Evolutionary conservation across 1,140 invertebrate genomes (phyloP).

Genomic region (Drosophila nikananu): DNA sequence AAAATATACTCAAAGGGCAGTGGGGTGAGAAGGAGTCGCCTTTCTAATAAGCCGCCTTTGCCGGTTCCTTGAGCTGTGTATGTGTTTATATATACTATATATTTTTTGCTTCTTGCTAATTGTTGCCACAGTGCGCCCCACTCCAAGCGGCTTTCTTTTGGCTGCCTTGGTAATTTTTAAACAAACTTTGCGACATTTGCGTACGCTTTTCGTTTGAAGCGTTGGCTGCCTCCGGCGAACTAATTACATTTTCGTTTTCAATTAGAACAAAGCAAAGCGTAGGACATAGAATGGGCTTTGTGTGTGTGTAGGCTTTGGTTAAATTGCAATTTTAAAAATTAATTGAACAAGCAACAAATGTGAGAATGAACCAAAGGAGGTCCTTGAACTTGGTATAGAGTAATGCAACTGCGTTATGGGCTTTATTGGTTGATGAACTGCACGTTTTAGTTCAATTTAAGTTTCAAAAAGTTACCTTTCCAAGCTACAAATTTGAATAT

Average conservation of each 20-base stretch:
- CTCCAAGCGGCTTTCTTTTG: not conserved
- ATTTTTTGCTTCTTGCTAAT: conserved; percentile 35
- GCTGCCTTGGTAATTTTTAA: conserved; percentile 73
- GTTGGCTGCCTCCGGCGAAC: conserved; percentile 47
- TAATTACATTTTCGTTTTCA: conserved; percentile 75
- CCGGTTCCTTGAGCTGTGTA: conserved; percentile 49
- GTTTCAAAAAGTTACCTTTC: not conserved
- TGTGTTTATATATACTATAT: conserved; percentile 38
- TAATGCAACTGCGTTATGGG: not conserved
- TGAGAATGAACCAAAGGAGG: too few species aligned
- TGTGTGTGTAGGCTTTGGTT: not conserved
- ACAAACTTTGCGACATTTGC: conserved; percentile 71
- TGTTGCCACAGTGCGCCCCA: conserved; percentile 47
- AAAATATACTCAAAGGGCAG: conserved; percentile 31
- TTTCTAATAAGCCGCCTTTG: conserved; percentile 53
- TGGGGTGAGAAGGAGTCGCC: not conserved
- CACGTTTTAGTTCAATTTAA: not conserved
- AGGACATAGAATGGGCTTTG: not conserved
- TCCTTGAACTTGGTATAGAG: not conserved
- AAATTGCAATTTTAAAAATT: not conserved
- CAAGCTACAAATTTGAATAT: too few species aligned
- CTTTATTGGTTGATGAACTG: not conserved
- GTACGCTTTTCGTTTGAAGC: conserved; percentile 66
- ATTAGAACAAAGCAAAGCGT: conserved; percentile 65
- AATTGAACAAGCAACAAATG: too few species aligned